Evolutionary conservation across 2,888 invertebrate species (phyloP), one percentile per base, ranked within the genome.

Genomic region (Eupithecia subfuscata): DNA sequence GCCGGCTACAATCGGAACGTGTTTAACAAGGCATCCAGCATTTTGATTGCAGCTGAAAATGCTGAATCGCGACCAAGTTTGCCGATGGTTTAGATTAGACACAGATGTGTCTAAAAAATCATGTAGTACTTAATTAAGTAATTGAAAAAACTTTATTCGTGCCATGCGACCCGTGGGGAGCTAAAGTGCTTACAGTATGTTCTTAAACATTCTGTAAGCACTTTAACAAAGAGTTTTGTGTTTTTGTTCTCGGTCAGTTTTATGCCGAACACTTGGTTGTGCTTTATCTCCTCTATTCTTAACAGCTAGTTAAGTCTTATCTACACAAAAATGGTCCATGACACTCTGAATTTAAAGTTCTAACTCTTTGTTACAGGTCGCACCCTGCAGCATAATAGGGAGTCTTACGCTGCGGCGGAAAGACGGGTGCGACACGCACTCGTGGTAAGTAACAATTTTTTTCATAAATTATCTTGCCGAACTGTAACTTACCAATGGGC

Each of bases 371-470:
- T 92, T 91, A 52, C 90, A 95, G 95, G 91, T 94, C 91, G 93
- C 91, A 92, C 90, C 92, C 93, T 93, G 92, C 93, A 92, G 90
- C 93, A 94, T 94, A 91, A 95, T 94, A 94, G 94, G 95, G 93
- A 94, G 94, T 93, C 94, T 94, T 94, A 94, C 92, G 90, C 94
- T 91, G 91, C 92, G 94, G 93, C 93, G 92, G 91, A 94, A 95
- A 95, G 92, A 95, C 95, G 95, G 95, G 95, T 95, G 95, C 95
- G 92, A 92, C 91, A 93, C 95, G 95, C 95, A 95, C 95, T 95
- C 95, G 95, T 94, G 95, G 95, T 95, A 92, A 76, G 95, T 94
- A 90, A 5, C 22, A 30, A 25, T n/a, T 43, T n/a, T 37, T 11
- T 65, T 65, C 63, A 2, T n/a, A 18, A n/a, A 34, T 34, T 34